Conservation (phyloP, 2,113 vertebrate genomes). For the Melanostigma gelatinosum region DNA sequence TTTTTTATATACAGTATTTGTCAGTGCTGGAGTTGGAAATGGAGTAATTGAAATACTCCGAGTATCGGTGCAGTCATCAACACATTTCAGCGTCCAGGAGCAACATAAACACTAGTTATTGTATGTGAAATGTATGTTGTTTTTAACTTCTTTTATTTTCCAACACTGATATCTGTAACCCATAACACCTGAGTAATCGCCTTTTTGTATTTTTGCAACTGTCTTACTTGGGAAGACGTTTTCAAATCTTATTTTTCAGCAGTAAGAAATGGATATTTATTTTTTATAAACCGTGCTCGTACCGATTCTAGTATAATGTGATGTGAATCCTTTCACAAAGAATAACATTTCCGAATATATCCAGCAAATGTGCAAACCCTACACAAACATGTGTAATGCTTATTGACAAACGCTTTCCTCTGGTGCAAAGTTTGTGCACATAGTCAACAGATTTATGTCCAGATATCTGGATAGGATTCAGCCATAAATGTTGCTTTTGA, state of each 20-base stretch:
- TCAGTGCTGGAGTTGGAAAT: neutral
- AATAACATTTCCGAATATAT: conserved; percentile 19
- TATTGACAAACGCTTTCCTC: neutral
- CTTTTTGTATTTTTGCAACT: conserved; percentile 21
- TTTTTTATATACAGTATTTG: neutral
- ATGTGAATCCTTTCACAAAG: conserved; percentile 28
- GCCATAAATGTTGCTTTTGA: conserved; percentile 42
- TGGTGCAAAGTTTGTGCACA: conserved; percentile 23
- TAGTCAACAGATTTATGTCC: conserved; percentile 8
- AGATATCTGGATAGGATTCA: conserved; percentile 40
- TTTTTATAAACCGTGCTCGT: conserved; percentile 52
- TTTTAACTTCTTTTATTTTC: conserved; percentile 15
- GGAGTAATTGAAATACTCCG: neutral
- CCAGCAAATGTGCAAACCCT: conserved; percentile 7
- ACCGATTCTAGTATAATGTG: conserved; percentile 12
- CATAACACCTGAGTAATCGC: conserved; percentile 42
- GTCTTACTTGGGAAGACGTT: conserved; percentile 32
- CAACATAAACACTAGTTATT: conserved; percentile 8
- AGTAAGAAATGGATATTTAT: conserved; percentile 72
- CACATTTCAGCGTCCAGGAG: neutral
- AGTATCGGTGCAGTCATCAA: neutral
- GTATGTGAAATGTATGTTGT: conserved; percentile 38
- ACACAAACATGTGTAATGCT: neutral
- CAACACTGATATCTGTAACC: conserved; percentile 48
- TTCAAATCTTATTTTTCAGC: conserved; percentile 36